Conservation (phyloP, 2,888 invertebrate species). For the Dryocosmus kuriphilus region DNA sequence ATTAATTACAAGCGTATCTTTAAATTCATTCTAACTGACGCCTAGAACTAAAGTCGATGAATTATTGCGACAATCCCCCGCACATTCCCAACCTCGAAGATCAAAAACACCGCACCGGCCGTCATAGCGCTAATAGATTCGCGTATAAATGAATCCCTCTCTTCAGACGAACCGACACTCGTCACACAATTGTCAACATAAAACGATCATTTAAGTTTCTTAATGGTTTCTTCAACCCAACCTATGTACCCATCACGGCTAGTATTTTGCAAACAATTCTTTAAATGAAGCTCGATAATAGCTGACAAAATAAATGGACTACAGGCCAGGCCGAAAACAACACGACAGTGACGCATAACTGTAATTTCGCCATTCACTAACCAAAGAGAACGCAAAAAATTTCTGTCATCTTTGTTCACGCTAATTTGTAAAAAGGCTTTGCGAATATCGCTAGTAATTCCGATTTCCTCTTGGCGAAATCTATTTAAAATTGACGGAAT, state of each 20-base stretch:
- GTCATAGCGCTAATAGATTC: neutral
- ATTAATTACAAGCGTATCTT: too few relatives aligned
- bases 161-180: neutral
- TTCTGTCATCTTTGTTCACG: too few relatives aligned
- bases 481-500: slow-evolving; percentile 51
- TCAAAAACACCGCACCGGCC: neutral
- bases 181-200: too few relatives aligned
- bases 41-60: slow-evolving; percentile 27
- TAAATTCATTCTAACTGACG: slow-evolving; percentile 36
- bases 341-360: too few relatives aligned
- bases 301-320: slow-evolving; percentile 61
- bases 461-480: too few relatives aligned
- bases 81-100: slow-evolving; percentile 17
- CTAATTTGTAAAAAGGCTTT: too few relatives aligned
- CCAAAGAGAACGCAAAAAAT: too few relatives aligned
- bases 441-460: too few relatives aligned
- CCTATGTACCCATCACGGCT: neutral
- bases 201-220: neutral
- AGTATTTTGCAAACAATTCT: too few relatives aligned
- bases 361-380: too few relatives aligned
- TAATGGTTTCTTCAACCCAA: neutral
- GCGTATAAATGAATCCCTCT: neutral
- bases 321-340: slow-evolving; percentile 44
- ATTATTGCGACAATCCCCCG: neutral
- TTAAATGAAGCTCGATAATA: too few relatives aligned